Base-by-base conservation (phyloP, 2,113 vertebrate species). In the Sus scrofa region DNA sequence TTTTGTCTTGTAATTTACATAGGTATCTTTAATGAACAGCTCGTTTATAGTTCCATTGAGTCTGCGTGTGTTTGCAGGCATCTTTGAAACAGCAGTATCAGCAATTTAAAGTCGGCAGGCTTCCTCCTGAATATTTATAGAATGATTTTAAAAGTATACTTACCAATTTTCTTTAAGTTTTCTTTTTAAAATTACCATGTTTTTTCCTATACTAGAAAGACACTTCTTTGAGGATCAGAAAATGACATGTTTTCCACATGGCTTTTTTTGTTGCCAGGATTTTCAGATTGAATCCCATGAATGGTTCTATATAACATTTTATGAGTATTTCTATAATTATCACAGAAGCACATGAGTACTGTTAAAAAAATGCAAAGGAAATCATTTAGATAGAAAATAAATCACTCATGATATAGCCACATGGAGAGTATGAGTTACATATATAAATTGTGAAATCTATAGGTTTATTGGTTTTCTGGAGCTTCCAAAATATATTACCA, bases 91-190 rank as follows among this genome's bases (percentile, higher is more conserved):
- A 96, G 89, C 85, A 85, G 71, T 81, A 97, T 97, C 96, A 97
- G 96, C 97, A 97, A 82, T 95, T 96, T 75, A 82, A 93, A 94
- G 81, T 85, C 30, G 1, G 52, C 62, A 71, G 73, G 89, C 75
- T 96, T 95, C 73, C 92, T 97, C 75, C 44, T 97, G 97, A 97
- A 97, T 97, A 96, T 97, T 98, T 96, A 98, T 97, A 87, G 84
- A 62, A 93, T 96, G 87, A 92, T 97, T 97, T 93, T 88, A 79
- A 95, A 98, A 96, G 73, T 77, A 96, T 83, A 71, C 71, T 67
- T 94, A 90, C 26, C 79, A 95, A 62, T 97, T 96, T 98, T 94
- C 77, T 86, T 89, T 89, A 67, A 75, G 26, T 92, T 86, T 32
- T 86, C 52, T 88, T 96, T 95, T 68, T 62, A 50, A 95, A 97